A percentile compares a stretch with the other conserved stretches of the same genome.
Conservation (phyloP, 2,797 vertebrate species). For the Philypnodon macrostomus region DNA sequence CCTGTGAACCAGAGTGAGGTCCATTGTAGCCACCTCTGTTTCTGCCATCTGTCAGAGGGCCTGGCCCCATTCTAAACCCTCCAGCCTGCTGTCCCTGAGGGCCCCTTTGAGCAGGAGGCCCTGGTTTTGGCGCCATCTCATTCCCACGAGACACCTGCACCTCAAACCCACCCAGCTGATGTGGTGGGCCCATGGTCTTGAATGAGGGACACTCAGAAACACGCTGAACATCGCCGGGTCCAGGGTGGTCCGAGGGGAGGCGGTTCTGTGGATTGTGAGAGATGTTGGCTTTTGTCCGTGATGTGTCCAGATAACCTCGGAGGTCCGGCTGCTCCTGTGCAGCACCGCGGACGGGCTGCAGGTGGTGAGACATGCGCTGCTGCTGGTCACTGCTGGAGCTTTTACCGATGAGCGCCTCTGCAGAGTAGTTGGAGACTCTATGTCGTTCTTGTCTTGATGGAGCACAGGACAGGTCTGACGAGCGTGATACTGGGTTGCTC, state of each 20-base stretch:
- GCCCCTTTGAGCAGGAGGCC: constrained; percentile 82
- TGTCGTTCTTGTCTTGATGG: constrained; percentile 94
- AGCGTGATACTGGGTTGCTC: constrained; percentile 83
- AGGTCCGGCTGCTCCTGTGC: constrained; percentile 89
- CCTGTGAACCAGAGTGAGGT: constrained; percentile 84
- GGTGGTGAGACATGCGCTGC: constrained; percentile 85
- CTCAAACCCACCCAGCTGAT: constrained; percentile 85
- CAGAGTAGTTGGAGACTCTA: constrained; percentile 96
- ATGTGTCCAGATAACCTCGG: constrained; percentile 88
- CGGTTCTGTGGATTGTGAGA: constrained; percentile 87
- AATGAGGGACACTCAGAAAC: constrained; percentile 91
- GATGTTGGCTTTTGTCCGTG: constrained; percentile 86
- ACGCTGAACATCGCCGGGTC: constrained; percentile 82
- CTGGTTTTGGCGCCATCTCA: constrained; percentile 85
- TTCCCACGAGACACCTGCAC: constrained; percentile 88
- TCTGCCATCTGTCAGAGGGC: constrained; percentile 82
- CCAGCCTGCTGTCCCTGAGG: constrained; percentile 84
- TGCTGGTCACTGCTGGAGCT: constrained; percentile 83
- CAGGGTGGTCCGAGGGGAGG: constrained; percentile 81
- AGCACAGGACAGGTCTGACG: constrained; percentile 87
- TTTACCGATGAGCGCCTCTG: constrained; percentile 95
- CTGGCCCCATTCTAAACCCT: constrained; percentile 85
- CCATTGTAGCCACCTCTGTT: constrained; percentile 85
- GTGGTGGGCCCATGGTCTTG: constrained; percentile 81
- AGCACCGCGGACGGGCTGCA: constrained; percentile 81